Evolutionary conservation across 2,113 vertebrate species (phyloP), one percentile per base, ranked within the genome.

Genomic region (Polypterus senegalus): DNA sequence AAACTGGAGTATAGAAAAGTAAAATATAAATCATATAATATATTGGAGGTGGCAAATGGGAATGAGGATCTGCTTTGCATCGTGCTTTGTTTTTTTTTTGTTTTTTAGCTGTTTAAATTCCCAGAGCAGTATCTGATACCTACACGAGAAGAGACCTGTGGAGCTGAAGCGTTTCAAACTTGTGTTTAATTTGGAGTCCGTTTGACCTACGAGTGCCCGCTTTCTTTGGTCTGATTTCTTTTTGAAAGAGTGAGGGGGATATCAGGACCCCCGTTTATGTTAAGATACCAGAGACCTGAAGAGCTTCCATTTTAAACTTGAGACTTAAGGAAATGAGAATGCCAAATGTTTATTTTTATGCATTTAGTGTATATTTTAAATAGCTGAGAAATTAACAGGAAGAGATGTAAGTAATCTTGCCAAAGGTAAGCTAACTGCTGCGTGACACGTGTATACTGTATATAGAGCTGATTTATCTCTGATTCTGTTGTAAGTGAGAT

Each of bases 291-390:
- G 72, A 79, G 78, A 73, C 81, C 73, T 81, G 77, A 71, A 85
- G 83, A 72, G 83, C 88, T 92, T 93, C 85, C 86, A 83, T 77
- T 81, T 81, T 47, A 56, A 74, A 73, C 65, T 58, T 63, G 73
- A 67, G 77, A 70, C 74, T 74, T 70, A 69, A 72, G 65, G 71
- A 62, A 74, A 78, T 78, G 76, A 89, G 79, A 79, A 96, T 94
- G 93, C 92, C 94, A 97, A 96, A 97, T 95, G 89, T 97, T 97
- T 98, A 98, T 98, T 98, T 98, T 98, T 98, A 98, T 98, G 96
- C 92, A 92, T 93, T 91, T 91, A 93, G 88, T 27, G 27, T 95
- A 93, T 98, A 98, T 98, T 98, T 98, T 97, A 97, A 96, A 96
- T 95, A 96, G 92, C 90, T 91, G 86, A 90, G 87, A 83, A 82